phyloP scores from a whole-genome alignment of 2,888 invertebrate genomes.

The Agelastica alni region DNA sequence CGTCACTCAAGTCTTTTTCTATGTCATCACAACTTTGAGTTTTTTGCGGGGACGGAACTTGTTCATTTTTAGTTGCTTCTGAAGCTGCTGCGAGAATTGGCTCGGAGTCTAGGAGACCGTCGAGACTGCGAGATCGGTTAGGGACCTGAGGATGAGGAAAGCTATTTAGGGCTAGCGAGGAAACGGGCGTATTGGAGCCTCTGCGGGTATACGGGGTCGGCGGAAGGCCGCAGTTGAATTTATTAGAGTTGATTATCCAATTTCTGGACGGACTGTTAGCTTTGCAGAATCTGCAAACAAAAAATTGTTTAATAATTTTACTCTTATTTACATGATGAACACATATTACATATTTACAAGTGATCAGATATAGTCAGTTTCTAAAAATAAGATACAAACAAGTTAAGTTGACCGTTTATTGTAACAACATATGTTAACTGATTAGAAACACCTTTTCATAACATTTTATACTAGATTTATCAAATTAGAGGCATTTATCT shows the following conservation, averaged over 20 bases:
- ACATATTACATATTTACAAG: too few species aligned
- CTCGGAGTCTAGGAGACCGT: conserved; percentile 62
- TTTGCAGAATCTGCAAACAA: conserved; percentile 70
- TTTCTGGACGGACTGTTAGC: conserved; percentile 68
- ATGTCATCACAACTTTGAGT: conserved; percentile 51
- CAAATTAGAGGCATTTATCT: too few species aligned
- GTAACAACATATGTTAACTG: too few species aligned
- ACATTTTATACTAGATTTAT: too few species aligned
- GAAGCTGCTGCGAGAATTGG: conserved; percentile 36
- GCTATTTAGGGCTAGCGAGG: conserved; percentile 46
- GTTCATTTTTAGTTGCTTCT: conserved; percentile 38
- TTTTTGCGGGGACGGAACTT: conserved; percentile 51
- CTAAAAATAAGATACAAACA: too few species aligned
- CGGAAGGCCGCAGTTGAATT: conserved; percentile 48
- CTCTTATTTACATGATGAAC: too few species aligned
- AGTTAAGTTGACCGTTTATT: too few species aligned
- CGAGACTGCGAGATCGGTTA: conserved; percentile 67
- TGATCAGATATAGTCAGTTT: too few species aligned
- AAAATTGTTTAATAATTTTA: too few species aligned
- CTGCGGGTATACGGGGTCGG: conserved; percentile 54
- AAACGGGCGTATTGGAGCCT: conserved; percentile 55
- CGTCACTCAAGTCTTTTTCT: conserved; percentile 40
- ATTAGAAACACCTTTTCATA: too few species aligned
- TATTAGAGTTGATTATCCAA: conserved; percentile 59
- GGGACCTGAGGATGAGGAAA: conserved; percentile 44